Percentiles rank a stretch among this genome's conserved stretches.
Conservation (phyloP, 2,797 vertebrate genomes). For the Pangasius macronema region DNA sequence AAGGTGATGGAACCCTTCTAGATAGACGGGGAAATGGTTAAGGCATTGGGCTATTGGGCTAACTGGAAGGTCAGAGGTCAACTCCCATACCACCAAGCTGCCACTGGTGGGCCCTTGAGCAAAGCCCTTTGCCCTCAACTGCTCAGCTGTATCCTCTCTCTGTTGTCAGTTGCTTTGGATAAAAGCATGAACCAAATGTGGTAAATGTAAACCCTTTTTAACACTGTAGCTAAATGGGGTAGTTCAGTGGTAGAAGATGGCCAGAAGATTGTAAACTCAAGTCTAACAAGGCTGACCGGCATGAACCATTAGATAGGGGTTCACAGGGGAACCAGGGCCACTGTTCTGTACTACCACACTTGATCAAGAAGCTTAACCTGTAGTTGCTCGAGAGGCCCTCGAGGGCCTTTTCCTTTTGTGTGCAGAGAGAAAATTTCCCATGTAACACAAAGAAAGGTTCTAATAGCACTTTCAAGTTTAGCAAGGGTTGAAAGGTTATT, state of each 20-base stretch:
- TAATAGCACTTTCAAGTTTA: conserved; percentile 7
- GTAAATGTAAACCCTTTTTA: neutral
- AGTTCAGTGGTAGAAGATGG: neutral
- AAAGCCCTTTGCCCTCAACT: neutral
- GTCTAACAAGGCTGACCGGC: neutral
- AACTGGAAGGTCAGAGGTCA: neutral
- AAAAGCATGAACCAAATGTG: neutral
- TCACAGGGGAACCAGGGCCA: neutral
- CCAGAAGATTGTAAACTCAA: neutral
- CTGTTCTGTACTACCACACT: neutral
- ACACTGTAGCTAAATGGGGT: neutral
- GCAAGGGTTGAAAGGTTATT: neutral
- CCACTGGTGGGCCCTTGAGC: neutral
- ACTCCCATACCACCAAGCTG: neutral
- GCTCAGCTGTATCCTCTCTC: neutral
- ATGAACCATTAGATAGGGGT: neutral
- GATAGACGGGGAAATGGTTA: neutral
- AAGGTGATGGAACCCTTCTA: neutral
- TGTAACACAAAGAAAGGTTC: neutral
- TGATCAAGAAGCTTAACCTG: neutral
- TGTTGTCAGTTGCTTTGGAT: neutral
- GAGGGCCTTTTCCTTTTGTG: neutral
- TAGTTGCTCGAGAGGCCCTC: neutral
- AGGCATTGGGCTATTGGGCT: neutral
- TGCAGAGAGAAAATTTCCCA: neutral